Percentiles rank a stretch among this genome's conserved stretches.
Evolutionary conservation across 2,888 invertebrate species (phyloP).

Genomic region (Cerastis rubricosa): DNA sequence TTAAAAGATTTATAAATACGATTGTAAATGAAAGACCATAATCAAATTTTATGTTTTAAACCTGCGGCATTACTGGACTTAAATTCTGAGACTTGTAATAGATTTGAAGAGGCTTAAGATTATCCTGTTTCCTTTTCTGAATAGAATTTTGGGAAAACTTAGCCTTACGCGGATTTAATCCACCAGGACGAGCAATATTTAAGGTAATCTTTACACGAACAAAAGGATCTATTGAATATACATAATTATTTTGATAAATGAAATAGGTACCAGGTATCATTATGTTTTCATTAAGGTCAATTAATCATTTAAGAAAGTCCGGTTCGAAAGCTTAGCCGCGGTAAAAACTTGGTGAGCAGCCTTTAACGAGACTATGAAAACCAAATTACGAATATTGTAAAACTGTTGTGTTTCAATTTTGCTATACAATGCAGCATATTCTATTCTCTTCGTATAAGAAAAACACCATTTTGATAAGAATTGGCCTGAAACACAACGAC

Average conservation of each 20-base stretch:
- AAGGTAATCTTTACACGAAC: background rate
- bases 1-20: background rate
- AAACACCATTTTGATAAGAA: background rate
- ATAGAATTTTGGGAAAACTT: slow-evolving; percentile 31
- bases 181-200: background rate
- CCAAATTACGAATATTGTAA: too few species aligned
- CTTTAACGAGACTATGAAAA: background rate
- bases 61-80: background rate
- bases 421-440: too few species aligned
- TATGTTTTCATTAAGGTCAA: slow-evolving; percentile 4
- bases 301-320: background rate
- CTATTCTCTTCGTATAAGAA: background rate
- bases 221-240: background rate
- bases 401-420: too few species aligned
- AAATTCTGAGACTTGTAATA: slow-evolving; percentile 26
- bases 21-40: background rate
- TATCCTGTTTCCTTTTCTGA: slow-evolving; percentile 30
- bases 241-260: slow-evolving; percentile 4
- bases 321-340: background rate
- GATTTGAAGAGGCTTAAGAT: slow-evolving; percentile 33
- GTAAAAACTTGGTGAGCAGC: background rate
- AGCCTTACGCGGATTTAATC: slow-evolving; percentile 4
- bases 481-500: background rate
- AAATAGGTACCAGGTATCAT: background rate
- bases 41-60: slow-evolving; percentile 8